Evolutionary conservation across 2,113 vertebrate genomes (phyloP).

Genomic region (Apistogramma diplotaenia): DNA sequence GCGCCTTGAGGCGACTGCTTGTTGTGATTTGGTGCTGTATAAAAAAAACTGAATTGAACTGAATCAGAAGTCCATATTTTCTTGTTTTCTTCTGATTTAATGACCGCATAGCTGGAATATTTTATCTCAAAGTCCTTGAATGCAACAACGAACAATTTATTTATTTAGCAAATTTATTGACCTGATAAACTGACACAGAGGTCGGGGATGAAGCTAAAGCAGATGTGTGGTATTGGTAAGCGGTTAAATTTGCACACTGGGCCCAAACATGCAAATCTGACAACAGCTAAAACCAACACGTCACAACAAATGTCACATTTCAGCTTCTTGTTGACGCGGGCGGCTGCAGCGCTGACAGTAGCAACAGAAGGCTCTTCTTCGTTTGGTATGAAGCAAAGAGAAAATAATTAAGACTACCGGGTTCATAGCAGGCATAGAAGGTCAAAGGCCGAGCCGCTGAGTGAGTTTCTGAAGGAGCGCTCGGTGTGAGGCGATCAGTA

Average conservation of each 20-base stretch:
- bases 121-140: not conserved
- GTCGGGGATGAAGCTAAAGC: not conserved
- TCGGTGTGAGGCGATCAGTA: not conserved
- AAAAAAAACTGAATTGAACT: no score
- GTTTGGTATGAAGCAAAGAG: constrained; percentile 68
- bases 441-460: constrained; percentile 40
- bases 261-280: not conserved
- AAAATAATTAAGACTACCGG: constrained; percentile 57
- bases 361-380: constrained; percentile 53
- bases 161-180: no score
- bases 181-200: not conserved
- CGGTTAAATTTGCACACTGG: not conserved
- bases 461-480: not conserved
- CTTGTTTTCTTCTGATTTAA: not conserved
- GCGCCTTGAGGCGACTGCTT: no score
- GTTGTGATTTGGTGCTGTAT: no score
- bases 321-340: not conserved
- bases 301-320: not conserved
- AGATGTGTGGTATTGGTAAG: not conserved
- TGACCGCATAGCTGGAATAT: not conserved
- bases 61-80: not conserved
- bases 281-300: not conserved
- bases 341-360: not conserved
- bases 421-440: constrained; percentile 62
- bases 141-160: not conserved